Evolutionary conservation across 1,140 invertebrate genomes (phyloP), one percentile per base, ranked within the genome.

Genomic region (Eriosoma lanigerum): DNA sequence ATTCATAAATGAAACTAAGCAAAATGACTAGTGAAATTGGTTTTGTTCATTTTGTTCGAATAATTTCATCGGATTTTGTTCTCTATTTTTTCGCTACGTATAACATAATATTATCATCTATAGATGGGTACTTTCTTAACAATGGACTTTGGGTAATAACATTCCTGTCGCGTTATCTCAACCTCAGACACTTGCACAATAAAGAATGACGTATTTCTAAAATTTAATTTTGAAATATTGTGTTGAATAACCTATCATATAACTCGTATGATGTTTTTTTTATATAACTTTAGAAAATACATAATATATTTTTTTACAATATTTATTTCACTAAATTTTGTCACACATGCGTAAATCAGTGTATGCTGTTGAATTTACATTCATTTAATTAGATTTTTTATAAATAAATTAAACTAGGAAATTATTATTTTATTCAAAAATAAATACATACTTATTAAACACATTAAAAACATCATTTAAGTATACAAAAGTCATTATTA

Each of bases 21-120:
- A 15, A 68, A 68, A 24, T 44, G 26, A 24, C 38, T 68, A 46
- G 38, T 68, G n/a, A 38, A 62, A 62, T 62, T 32, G 60, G 60
- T 62, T 32, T 9, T 62, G 19, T 38, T 62, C 17, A n/a, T 62
- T 62, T 62, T 32, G 5, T 62, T 32, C 8, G 19, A 62, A 62
- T 62, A 62, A 62, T 62, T 38, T 38, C 1, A 32, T 10, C 17
- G 26, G 1, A 17, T 32, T 32, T 26, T 38, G 32, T 62, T 62
- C 29, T 15, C 26, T 19, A 8, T 60, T 62, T 19, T 17, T 62
- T n/a, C n/a, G 13, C 8, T n/a, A 12, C 26, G 17, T 62, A 19
- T 32, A 32, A 8, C 8, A 38, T 38, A 38, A n/a, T n/a, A n/a
- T n/a, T 38, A 38, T 3, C 32, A 38, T 38, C 3, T 38, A 38